phyloP scores from a whole-genome alignment of 1,140 invertebrate genomes.

The Phortica variegata region DNA sequence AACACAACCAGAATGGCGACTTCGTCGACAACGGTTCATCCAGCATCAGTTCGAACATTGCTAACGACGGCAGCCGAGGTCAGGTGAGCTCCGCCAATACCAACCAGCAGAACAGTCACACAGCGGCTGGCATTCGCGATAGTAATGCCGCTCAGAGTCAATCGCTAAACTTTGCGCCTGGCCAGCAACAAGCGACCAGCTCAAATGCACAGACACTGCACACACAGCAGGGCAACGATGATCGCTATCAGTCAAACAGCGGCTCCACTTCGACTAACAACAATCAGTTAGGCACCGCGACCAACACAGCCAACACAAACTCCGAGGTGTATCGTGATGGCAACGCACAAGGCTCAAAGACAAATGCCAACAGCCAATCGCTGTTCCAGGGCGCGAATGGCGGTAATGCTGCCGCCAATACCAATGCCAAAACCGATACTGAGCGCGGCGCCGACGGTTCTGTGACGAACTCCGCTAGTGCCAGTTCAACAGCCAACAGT shows the following conservation, averaged over 20 bases:
- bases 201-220: conserved; percentile 44
- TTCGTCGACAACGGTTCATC: conserved; percentile 32
- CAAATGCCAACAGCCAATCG: conserved; percentile 46
- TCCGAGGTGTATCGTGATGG: conserved; percentile 29
- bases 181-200: conserved; percentile 40
- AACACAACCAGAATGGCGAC: conserved; percentile 26
- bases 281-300: conserved; percentile 35
- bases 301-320: conserved; percentile 45
- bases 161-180: conserved; percentile 34
- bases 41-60: conserved; percentile 47
- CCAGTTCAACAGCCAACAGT: conserved; percentile 25
- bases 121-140: conserved; percentile 16
- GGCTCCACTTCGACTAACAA: conserved; percentile 40
- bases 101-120: conserved; percentile 25
- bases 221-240: conserved; percentile 19
- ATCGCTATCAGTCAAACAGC: conserved; percentile 35
- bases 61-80: conserved; percentile 44
- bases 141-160: conserved; percentile 44
- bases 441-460: conserved; percentile 32
- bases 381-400: conserved; percentile 45
- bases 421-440: conserved; percentile 35
- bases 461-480: conserved; percentile 37
- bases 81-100: conserved; percentile 50
- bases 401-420: conserved; percentile 33
- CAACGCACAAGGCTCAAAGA: conserved; percentile 22